Base-by-base conservation (phyloP, 37 sponge, comb jelly and placozoan genomes). In the Chondrosia reniformis region DNA sequence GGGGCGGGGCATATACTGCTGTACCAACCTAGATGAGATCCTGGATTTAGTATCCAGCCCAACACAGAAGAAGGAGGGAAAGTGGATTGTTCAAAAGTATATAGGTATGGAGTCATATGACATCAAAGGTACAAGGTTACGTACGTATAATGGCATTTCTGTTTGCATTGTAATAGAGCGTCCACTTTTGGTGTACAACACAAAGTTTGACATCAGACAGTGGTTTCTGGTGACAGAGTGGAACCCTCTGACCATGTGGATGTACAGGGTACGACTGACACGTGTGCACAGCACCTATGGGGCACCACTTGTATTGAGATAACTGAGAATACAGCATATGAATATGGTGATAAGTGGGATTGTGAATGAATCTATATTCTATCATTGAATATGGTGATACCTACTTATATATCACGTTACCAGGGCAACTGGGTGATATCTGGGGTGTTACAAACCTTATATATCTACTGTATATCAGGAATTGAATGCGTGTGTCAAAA, bases 201-300 rank as follows among this genome's bases (percentile, higher is more conserved):
- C 95, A 32, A 98, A 98, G 81, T 98, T 98, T 87, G 99, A 98
- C 42, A 95, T 98, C 64, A 81, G 99, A 15, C 99, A 98, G 76
- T 98, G 99, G 99, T 98, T 98, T 63, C 79, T 98, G 57, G 99
- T 98, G n/a, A 95, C 95, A 0, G 93, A 92, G 69, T 98, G 99
- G 93, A 90, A 91, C 55, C 99, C 99, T 8, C 86, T 98, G 21
- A 98, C 99, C 28, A 84, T 98, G 79, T 98, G 95, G 96, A 86
- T 96, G 83, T 96, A 96, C 63, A 83, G 84, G 91, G 93, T 91
- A 40, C n/a, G 37, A 19, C 7, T 40, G 7, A 36, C 21, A 7
- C 34, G 71, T 28, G 37, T 6, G 8, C 71, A 67, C 10, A 30
- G 37, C 71, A 63, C 10, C n/a, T n/a, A n/a, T n/a, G n/a, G n/a